phyloP scores from a whole-genome alignment of 1,140 invertebrate genomes.

The Bathynomus jamesi region DNA sequence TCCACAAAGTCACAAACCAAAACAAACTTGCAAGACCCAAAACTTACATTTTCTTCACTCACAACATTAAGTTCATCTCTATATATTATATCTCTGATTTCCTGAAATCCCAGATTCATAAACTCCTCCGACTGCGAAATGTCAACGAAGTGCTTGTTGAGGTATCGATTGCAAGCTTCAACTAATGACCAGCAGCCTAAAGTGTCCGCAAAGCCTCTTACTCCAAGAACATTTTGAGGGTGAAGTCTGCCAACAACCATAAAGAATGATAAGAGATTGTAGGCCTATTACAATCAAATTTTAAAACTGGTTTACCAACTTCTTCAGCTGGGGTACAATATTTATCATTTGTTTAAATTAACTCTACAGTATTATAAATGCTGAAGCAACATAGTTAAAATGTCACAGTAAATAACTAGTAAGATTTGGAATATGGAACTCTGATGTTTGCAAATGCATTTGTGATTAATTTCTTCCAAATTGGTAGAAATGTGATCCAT shows the following conservation, averaged over 20 bases:
- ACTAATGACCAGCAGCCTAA: conserved; percentile 64
- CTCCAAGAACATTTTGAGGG: conserved; percentile 74
- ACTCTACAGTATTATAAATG: too few species aligned
- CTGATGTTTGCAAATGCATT: too few species aligned
- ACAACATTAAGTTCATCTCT: conserved; percentile 70
- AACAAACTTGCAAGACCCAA: neutral
- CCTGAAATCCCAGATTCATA: conserved; percentile 54
- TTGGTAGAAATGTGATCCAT: too few species aligned
- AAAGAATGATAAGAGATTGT: too few species aligned
- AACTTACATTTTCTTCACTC: conserved; percentile 47
- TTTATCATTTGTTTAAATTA: too few species aligned
- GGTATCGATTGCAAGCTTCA: conserved; percentile 68
- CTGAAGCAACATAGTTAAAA: too few species aligned
- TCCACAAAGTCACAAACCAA: neutral
- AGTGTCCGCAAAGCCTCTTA: conserved; percentile 72
- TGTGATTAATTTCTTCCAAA: too few species aligned
- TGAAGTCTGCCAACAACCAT: conserved; percentile 54
- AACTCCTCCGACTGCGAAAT: conserved; percentile 73
- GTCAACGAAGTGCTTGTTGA: conserved; percentile 73
- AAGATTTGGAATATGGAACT: too few species aligned
- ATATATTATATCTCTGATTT: conserved; percentile 63
- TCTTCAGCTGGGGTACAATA: too few species aligned
- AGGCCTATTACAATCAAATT: neutral
- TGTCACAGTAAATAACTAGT: too few species aligned
- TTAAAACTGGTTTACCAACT: neutral